phyloP scores from a whole-genome alignment of 2,113 vertebrate genomes.

The Isichthys henryi region DNA sequence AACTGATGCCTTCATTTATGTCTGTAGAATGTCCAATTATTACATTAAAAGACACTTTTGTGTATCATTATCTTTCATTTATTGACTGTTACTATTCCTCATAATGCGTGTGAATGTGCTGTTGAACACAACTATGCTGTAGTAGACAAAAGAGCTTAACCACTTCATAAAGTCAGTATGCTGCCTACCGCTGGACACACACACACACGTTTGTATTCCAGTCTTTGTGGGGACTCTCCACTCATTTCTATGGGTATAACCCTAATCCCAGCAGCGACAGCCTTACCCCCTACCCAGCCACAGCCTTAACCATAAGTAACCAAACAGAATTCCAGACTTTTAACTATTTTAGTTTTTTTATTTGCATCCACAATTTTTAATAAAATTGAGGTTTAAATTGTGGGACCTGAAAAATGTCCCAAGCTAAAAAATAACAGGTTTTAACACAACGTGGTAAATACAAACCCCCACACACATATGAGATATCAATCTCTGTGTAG shows the following conservation, averaged over 20 bases:
- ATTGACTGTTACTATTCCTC: background rate
- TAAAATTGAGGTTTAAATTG: background rate
- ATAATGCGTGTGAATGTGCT: background rate
- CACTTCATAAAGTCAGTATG: background rate
- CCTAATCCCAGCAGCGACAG: background rate
- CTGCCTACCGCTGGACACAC: background rate
- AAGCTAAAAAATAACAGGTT: background rate
- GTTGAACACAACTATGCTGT: background rate
- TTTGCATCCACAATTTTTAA: background rate
- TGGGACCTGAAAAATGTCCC: background rate
- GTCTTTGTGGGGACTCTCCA: no score
- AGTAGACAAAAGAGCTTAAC: background rate
- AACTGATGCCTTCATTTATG: background rate
- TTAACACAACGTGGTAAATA: background rate
- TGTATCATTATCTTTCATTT: background rate
- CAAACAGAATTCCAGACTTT: background rate
- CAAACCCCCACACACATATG: background rate
- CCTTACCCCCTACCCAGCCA: background rate
- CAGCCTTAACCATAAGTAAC: background rate
- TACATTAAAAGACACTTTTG: background rate
- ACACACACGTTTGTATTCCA: background rate
- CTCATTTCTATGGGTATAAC: background rate
- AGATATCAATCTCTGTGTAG: background rate
- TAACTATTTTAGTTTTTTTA: background rate
- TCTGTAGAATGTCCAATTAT: background rate